Evolutionary conservation across 30 jellyfish, hydroid and myxozoan genomes (phyloP), one percentile per base, ranked within the genome.

Genomic region (Chrysaora quinquecirrha): DNA sequence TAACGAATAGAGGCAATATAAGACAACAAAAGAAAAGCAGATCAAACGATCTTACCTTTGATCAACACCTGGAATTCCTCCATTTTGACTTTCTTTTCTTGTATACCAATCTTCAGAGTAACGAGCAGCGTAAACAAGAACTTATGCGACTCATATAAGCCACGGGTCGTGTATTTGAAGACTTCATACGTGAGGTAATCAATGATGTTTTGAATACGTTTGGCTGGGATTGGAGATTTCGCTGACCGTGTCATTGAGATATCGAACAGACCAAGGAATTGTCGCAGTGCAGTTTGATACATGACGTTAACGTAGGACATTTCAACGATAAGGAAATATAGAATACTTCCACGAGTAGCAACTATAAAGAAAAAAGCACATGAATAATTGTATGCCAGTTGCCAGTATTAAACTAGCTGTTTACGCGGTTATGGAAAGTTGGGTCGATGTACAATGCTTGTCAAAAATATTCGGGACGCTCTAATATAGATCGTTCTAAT

Each of bases 291-390:
- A 19, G 97, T 89, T 48, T 89, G 97, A 66, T 89, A 89, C 97
- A 89, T 89, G 76, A 60, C 54, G 73, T 89, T 89, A 65, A 89
- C 97, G 72, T 58, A 89, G 12, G 97, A 89, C 95, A 89, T 82
- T 49, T 89, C 97, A 33, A 89, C 97, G 79, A 89, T 82, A 65
- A 89, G 65, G 79, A 89, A 89, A 49, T 89, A 89, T 27, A 89
- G 78, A 49, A 89, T 89, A 76, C 97, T 89, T 61, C 97, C 97
- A 63, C 97, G 95, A 2, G 97, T 89, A 25, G 97, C 97, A 50
- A 89, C 97, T 89, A 56, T 0, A 75, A 62, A 62, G 32, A 34
- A 74, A 34, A 78, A n/a, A n/a, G n/a, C n/a, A n/a, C n/a, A n/a
- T n/a, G n/a, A n/a, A n/a, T n/a, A n/a, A n/a, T n/a, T n/a, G n/a